Percentiles rank a stretch among this genome's conserved stretches.
Conservation (phyloP, 2,888 invertebrate genomes). For the Dolichopus griseipennis region DNA sequence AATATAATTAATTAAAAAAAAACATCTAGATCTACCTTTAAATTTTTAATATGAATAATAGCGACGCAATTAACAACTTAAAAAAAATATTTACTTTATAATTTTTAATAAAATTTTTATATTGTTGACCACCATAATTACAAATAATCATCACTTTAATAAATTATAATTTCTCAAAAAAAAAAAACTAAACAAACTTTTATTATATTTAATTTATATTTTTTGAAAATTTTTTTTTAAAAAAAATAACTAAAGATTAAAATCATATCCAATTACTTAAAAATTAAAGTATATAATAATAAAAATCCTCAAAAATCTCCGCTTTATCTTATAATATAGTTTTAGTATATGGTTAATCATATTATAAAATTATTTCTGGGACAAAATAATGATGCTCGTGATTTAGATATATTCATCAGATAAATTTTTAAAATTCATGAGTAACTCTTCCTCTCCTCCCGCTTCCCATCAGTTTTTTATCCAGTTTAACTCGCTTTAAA, state of each 20-base stretch:
- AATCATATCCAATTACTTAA: slow-evolving; percentile 4
- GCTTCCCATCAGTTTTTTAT: no score
- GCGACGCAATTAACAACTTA: no score
- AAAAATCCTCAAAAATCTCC: not conserved
- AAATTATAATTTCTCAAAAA: not conserved
- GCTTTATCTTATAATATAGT: not conserved
- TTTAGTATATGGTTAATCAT: not conserved
- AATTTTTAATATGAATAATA: not conserved
- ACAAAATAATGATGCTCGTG: not conserved
- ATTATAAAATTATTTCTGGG: not conserved
- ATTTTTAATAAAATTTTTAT: not conserved
- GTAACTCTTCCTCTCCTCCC: not conserved
- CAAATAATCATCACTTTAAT: not conserved
- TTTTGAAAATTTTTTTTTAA: not conserved
- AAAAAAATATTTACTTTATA: not conserved
- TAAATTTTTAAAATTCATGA: not conserved
- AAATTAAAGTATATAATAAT: not conserved
- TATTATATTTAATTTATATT: not conserved
- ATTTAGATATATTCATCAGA: not conserved
- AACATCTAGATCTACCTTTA: not conserved
- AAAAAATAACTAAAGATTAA: not conserved
- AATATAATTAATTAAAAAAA: not conserved
- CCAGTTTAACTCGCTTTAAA: no score
- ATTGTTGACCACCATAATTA: slow-evolving; percentile 1
- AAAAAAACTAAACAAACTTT: not conserved